Base-by-base conservation (phyloP, 2,797 vertebrate species). In the Pitangus sulphuratus region DNA sequence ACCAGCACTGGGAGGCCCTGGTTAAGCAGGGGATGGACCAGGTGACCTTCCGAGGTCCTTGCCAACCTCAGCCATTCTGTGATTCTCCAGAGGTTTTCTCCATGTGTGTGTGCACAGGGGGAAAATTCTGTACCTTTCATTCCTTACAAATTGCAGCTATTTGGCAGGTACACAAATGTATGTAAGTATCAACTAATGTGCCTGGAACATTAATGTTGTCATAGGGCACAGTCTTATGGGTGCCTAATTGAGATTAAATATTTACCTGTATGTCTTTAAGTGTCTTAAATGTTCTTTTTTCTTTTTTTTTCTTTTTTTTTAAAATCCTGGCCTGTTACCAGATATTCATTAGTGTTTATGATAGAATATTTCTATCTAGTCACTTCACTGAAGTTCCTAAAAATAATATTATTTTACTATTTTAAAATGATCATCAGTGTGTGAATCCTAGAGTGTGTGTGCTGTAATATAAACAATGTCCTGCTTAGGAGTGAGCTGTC, bases 91-190 rank as follows among this genome's bases (percentile, higher is more conserved):
- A 50, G 50, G 3, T 70, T 53, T 83, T 51, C 8, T 69, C 0
- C 2, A 0, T 56, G 37, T 22, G 22, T 13, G n/a, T 6, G 2
- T n/a, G 33, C 25, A 6, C 0, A 0, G 25, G 2, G 20, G 18
- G 8, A 3, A 6, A 65, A n/a, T 53, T 74, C 47, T n/a, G 9
- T 53, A 35, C 35, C 31, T 79, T 83, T 48, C 9, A 7, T 83
- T 93, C 30, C 54, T 89, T 72, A 45, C 7, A 22, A 54, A 30
- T 35, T 71, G 40, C 45, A 74, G 53, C 42, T 71, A 6, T 88
- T 89, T 93, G 86, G 57, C 69, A 76, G n/a, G 18, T 51, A 12
- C 5, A 3, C 12, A 45, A 16, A 68, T 37, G 25, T 50, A 6
- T 44, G 24, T 72, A 42, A 24, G 24, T 37, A 19, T 51, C 72